phyloP scores from a whole-genome alignment of 2,113 vertebrate genomes.

The Elephantulus edwardii region DNA sequence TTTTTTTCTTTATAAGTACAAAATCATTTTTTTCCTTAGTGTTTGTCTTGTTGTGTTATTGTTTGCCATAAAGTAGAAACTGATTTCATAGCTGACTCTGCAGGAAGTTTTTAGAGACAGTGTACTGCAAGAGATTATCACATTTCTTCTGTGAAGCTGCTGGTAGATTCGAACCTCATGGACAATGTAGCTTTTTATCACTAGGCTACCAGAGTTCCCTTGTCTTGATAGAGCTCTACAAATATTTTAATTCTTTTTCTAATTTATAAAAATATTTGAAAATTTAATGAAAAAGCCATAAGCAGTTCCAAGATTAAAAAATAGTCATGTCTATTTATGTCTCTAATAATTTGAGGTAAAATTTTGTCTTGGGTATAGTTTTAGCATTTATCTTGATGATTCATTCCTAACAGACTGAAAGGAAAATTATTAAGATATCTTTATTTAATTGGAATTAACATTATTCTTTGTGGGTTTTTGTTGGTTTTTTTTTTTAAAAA shows the following conservation, averaged over 20 bases:
- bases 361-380: background rate
- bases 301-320: background rate
- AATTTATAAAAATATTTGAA: background rate
- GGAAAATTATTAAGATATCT: background rate
- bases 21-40: slow-evolving; percentile 15
- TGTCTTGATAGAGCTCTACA: background rate
- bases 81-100: too few relatives aligned
- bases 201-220: background rate
- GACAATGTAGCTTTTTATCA: too few relatives aligned
- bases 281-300: slow-evolving; percentile 1
- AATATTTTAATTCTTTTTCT: background rate
- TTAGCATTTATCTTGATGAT: background rate
- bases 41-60: too few relatives aligned
- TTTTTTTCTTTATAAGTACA: background rate
- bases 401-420: background rate
- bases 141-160: too few relatives aligned
- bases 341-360: background rate
- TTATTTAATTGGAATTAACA: background rate
- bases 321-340: background rate
- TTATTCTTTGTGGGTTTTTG: background rate
- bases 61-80: too few relatives aligned
- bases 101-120: too few relatives aligned
- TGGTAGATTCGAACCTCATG: too few relatives aligned
- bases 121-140: too few relatives aligned
- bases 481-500: background rate